Evolutionary conservation across 2,797 vertebrate genomes (phyloP), one percentile per base, ranked within the genome.

Genomic region (Gorsachius magnificus): DNA sequence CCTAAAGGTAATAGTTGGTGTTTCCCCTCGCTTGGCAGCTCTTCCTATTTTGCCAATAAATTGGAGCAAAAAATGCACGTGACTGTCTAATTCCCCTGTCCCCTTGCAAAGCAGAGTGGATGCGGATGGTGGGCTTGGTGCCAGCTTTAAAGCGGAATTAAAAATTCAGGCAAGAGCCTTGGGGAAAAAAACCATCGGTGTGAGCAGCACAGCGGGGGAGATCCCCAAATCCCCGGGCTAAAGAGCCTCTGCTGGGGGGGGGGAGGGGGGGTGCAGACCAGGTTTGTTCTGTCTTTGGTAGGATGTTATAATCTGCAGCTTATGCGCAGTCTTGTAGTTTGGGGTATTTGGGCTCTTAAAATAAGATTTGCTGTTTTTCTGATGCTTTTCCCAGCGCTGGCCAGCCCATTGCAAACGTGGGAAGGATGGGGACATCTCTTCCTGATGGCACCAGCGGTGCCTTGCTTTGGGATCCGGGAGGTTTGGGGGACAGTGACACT

Each of bases 391-490:
- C 53, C 46, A 74, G 51, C 33, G 26, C 45, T 9, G 54, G 33
- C 50, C 0, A 3, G 15, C 6, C 13, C n/a, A 3, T 0, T 1
- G 28, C 56, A 33, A 10, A 11, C 0, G 4, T 17, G 74, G 48
- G 9, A 22, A 25, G 33, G 83, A 35, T 3, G 56, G 51, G 24
- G 48, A 1, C 41, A 41, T 15, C 41, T 41, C 41, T 7, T 53
- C 50, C 41, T 1, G 0, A 6, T 6, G 48, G 5, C 5, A 0
- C 31, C 0, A 1, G 18, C 2, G 5, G 43, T 8, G 60, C 35
- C 5, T 9, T 7, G 43, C 57, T 43, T 12, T 9, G 78, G 80
- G 43, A 5, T 19, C 6, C 4, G 76, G 69, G n/a, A 8, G 16
- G 1, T 2, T 2, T 4, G 22, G 74, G 74, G 15, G 11, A 10